These are phyloP conservation scores for Drosophila melanica DNA, from an alignment of 1,140 invertebrate genomes.

Conservation along the genomic window DNA sequence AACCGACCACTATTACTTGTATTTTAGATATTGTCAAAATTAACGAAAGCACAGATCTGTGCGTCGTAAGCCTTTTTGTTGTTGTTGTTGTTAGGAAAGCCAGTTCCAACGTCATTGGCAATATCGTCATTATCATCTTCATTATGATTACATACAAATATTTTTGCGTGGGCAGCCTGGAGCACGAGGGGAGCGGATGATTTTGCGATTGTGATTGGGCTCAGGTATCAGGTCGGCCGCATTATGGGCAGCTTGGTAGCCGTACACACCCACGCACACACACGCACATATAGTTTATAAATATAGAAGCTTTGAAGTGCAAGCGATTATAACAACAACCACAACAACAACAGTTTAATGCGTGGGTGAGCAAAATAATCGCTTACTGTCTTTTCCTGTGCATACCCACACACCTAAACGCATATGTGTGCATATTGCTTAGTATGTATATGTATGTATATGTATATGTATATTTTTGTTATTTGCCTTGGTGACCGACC, in stretches of 20 bases:
- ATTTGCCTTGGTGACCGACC: constrained; percentile 35
- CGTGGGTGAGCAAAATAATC: constrained; percentile 46
- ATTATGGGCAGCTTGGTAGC: constrained; percentile 31
- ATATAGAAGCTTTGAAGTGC: constrained; percentile 58
- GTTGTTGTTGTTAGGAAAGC: background rate
- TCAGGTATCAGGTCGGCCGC: constrained; percentile 45
- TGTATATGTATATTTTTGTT: constrained; percentile 1
- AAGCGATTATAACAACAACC: constrained; percentile 41
- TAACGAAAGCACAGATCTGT: constrained; percentile 29
- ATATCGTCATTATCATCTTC: constrained; percentile 29
- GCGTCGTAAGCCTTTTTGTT: constrained; percentile 10
- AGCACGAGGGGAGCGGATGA: constrained; percentile 20
- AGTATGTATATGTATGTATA: background rate
- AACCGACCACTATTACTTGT: too few relatives aligned
- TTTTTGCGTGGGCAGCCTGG: constrained; percentile 48
- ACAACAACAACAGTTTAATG: constrained; percentile 37
- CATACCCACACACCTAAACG: constrained; percentile 1
- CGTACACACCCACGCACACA: constrained; percentile 13
- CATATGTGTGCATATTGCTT: background rate
- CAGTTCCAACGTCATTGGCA: constrained; percentile 30
- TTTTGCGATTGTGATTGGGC: constrained; percentile 51
- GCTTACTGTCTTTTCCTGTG: constrained; percentile 16
- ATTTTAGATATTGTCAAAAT: constrained; percentile 30
- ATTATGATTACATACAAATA: constrained; percentile 57
- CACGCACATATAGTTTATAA: constrained; percentile 25